Percentiles rank a stretch among this genome's conserved stretches.
Conservation (phyloP, 2,888 invertebrate species). For the Schizaphis graminum region DNA sequence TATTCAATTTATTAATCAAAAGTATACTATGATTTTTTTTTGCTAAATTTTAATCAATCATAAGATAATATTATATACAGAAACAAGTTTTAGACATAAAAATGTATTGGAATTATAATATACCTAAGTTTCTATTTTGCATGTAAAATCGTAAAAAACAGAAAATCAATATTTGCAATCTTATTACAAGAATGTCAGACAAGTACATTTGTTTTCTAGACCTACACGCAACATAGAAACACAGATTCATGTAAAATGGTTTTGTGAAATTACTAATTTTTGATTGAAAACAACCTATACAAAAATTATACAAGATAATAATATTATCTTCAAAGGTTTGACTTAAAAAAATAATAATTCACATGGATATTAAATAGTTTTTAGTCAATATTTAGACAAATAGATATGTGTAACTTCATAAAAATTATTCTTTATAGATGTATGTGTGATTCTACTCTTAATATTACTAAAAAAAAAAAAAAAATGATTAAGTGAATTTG, state of each 20-base stretch:
- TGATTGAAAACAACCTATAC: too few species aligned
- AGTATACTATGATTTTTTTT: neutral
- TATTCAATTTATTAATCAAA: neutral
- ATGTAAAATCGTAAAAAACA: too few species aligned
- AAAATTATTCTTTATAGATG: neutral
- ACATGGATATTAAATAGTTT: neutral
- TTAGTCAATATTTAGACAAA: neutral
- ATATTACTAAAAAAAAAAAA: neutral
- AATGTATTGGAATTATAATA: neutral
- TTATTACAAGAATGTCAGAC: too few species aligned
- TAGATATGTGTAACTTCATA: neutral
- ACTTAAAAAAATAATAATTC: neutral
- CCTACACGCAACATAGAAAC: too few species aligned
- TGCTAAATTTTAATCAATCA: neutral
- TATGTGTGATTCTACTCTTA: neutral
- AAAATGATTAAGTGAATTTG: neutral
- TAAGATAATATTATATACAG: neutral
- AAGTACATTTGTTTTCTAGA: too few species aligned
- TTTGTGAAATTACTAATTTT: too few species aligned
- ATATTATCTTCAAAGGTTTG: neutral
- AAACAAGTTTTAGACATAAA: neutral
- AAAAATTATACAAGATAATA: too few species aligned
- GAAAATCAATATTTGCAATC: too few species aligned
- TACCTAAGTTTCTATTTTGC: neutral
- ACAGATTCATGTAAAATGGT: too few species aligned